Conservation (phyloP, 2,113 vertebrate species). For the human (Homo sapiens) region GRCh38 chr3:45943001-45943500, state of each 20-base stretch:
- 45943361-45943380: neutral
- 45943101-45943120: neutral
- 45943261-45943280: neutral
- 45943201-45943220: neutral
- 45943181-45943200: neutral
- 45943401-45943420: neutral
- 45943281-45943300: neutral
- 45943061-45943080: fast-evolving
- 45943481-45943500: neutral
- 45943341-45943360: neutral
- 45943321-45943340: neutral
- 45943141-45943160: neutral
- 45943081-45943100: fast-evolving
- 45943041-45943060: neutral
- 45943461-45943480: conserved; percentile 60
- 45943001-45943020: neutral
- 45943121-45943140: neutral
- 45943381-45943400: neutral
- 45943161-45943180: neutral
- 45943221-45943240: neutral
- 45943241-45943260: neutral
- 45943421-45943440: neutral
- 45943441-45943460: conserved; percentile 23
- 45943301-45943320: neutral
- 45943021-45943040: neutral